phyloP scores from a whole-genome alignment of 2,888 invertebrate genomes.

The Cephus pulcher region DNA sequence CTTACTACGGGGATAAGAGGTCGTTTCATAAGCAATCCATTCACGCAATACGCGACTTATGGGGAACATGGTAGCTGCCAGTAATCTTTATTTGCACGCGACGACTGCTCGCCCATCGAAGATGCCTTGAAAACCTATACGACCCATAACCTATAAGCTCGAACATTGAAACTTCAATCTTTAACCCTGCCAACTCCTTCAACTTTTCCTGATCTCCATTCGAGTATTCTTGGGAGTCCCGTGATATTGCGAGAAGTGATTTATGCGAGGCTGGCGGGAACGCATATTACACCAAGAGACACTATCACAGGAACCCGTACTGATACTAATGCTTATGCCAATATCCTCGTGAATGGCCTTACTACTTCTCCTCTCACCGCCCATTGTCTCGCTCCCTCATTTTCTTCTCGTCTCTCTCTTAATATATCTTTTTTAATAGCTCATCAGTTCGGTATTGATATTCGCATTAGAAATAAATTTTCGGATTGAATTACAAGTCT shows the following conservation, averaged over 20 bases:
- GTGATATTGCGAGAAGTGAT: conserved; percentile 62
- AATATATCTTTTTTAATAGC: neutral
- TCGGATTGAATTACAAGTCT: neutral
- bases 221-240: conserved; percentile 27
- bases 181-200: neutral
- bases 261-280: conserved; percentile 55
- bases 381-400: conserved; percentile 22
- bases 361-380: conserved; percentile 16
- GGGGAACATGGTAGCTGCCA: neutral
- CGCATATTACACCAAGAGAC: conserved; percentile 54
- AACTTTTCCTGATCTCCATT: neutral
- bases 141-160: neutral
- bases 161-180: neutral
- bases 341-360: conserved; percentile 37
- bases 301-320: conserved; percentile 17
- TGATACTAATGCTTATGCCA: conserved; percentile 52
- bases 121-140: neutral
- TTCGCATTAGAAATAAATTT: neutral
- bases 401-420: conserved; percentile 7
- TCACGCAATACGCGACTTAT: neutral
- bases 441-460: neutral
- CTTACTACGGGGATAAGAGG: neutral
- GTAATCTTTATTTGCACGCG: neutral
- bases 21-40: neutral
- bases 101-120: neutral